Conservation (phyloP, 2,113 vertebrate genomes). For the Tiliqua scincoides region DNA sequence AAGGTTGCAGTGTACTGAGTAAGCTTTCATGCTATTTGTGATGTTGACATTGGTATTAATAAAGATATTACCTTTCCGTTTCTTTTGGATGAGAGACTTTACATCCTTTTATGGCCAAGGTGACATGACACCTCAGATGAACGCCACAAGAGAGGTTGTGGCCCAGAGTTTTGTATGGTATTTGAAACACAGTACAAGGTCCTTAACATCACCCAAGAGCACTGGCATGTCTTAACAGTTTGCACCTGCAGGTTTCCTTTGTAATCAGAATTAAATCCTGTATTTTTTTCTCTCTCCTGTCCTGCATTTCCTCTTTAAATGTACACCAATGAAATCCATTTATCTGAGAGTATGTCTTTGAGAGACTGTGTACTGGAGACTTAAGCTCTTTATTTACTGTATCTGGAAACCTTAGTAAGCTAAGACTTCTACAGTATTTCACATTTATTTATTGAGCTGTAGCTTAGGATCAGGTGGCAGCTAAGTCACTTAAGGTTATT, state of each 20-base stretch:
- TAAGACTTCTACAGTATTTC: constrained; percentile 78
- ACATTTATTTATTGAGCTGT: constrained; percentile 79
- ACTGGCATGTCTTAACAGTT: not conserved
- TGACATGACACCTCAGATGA: not conserved
- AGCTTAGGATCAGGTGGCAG: constrained; percentile 82
- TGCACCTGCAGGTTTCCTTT: constrained; percentile 50
- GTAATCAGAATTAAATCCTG: constrained; percentile 41
- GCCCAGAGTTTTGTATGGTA: not conserved
- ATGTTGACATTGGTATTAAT: not conserved
- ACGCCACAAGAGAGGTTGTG: not conserved
- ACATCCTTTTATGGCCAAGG: not conserved
- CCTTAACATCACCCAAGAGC: not conserved
- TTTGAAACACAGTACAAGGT: constrained; percentile 15
- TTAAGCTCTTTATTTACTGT: constrained; percentile 82
- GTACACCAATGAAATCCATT: constrained; percentile 55
- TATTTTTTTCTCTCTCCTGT: constrained; percentile 40
- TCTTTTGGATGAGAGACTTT: not conserved
- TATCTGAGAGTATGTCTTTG: constrained; percentile 65
- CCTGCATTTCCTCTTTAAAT: constrained; percentile 37
- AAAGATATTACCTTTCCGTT: not conserved
- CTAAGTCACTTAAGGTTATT: constrained; percentile 83
- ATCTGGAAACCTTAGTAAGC: constrained; percentile 76
- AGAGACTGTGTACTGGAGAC: constrained; percentile 62
- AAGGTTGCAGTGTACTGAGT: not conserved
- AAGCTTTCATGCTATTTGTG: not conserved